phyloP scores from a whole-genome alignment of 2,113 vertebrate genomes.

The Shinisaurus crocodilurus region DNA sequence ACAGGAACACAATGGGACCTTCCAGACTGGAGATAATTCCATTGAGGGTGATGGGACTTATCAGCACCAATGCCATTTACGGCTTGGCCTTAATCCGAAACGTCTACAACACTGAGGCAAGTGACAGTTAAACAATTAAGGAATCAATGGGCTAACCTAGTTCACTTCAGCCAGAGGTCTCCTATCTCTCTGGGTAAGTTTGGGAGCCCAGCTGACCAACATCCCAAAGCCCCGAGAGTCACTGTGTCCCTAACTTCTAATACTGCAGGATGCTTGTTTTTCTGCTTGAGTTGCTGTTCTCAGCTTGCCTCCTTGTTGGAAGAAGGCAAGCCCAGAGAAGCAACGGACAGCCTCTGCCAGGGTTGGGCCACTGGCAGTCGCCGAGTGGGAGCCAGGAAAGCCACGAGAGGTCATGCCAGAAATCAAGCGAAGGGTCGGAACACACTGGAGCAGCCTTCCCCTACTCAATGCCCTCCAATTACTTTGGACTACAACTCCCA shows the following conservation, averaged over 20 bases:
- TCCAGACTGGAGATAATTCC: constrained; percentile 39
- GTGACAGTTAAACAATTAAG: constrained; percentile 48
- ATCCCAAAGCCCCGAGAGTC: background rate
- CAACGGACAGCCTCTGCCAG: background rate
- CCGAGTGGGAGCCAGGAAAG: background rate
- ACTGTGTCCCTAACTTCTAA: background rate
- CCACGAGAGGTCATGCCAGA: background rate
- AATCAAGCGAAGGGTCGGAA: background rate
- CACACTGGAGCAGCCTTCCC: background rate
- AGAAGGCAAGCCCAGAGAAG: background rate
- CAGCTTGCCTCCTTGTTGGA: background rate
- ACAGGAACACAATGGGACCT: constrained; percentile 19
- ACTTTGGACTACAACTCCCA: too few species aligned
- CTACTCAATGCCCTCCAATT: too few species aligned
- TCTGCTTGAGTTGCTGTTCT: background rate
- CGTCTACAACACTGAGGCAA: constrained; percentile 25
- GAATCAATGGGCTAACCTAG: constrained; percentile 37
- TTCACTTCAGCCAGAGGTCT: constrained; percentile 22
- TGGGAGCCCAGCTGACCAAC: background rate
- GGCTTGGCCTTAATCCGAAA: constrained; percentile 46
- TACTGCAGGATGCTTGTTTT: background rate
- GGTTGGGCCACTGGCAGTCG: background rate
- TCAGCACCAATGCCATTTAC: constrained; percentile 56
- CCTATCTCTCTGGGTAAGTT: background rate
- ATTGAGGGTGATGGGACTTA: constrained; percentile 45